Percentiles rank a stretch among this genome's conserved stretches.
Evolutionary conservation across 30 jellyfish, hydroid and myxozoan species (phyloP).

Genomic region (Aurelia sp.): DNA sequence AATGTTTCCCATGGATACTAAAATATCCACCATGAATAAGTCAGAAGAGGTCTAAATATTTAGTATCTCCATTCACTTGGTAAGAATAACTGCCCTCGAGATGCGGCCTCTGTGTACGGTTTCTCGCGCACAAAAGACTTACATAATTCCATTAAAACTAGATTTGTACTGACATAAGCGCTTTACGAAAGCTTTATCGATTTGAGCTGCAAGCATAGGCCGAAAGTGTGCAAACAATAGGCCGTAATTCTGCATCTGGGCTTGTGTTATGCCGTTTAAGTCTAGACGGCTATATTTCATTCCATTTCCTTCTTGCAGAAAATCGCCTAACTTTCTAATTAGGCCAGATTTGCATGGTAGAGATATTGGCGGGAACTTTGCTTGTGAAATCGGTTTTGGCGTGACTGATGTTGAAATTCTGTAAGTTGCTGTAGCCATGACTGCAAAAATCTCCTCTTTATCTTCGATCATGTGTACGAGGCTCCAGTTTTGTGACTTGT

Average conservation of each 20-base stretch:
- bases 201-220: conserved; percentile 58
- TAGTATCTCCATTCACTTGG: too few species aligned
- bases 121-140: conserved; percentile 41
- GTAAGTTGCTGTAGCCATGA: too few species aligned
- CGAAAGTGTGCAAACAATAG: conserved; percentile 57
- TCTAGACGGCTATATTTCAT: conserved; percentile 45
- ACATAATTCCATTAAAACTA: conserved; percentile 71
- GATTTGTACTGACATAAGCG: conserved; percentile 73
- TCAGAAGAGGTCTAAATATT: too few species aligned
- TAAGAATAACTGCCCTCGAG: background rate
- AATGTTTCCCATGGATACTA: background rate
- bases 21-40: background rate
- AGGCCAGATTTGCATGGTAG: background rate
- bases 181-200: conserved; percentile 63
- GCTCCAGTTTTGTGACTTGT: too few species aligned
- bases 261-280: conserved; percentile 36
- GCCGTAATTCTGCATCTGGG: conserved; percentile 27
- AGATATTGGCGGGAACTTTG: conserved; percentile 2
- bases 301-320: conserved; percentile 12
- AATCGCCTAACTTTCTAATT: conserved; percentile 5
- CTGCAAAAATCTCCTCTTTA: too few species aligned
- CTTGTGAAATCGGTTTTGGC: too few species aligned
- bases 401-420: too few species aligned
- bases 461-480: too few species aligned
- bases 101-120: conserved; percentile 53